A percentile compares a stretch with the other conserved stretches of the same genome.
phyloP scores from a whole-genome alignment of 2,888 invertebrate genomes.

The Philonicus albiceps region DNA sequence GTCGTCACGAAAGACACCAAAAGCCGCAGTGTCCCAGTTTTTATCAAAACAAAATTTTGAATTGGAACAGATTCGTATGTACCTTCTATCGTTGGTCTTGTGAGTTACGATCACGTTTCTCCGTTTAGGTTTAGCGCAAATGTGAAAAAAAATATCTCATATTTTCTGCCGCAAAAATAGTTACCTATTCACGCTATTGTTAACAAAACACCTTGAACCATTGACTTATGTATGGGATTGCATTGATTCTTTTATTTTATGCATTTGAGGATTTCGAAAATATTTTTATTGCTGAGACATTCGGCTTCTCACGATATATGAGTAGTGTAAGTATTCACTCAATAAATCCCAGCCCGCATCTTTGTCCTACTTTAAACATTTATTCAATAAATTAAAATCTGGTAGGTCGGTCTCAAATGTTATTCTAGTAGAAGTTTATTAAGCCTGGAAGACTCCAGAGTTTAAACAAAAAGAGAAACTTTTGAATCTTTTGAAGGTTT shows the following conservation, averaged over 20 bases:
- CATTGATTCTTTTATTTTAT: background rate
- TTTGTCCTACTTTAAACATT: too few species aligned
- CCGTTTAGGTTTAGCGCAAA: background rate
- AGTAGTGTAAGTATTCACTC: background rate
- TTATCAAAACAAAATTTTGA: background rate
- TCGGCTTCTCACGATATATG: background rate
- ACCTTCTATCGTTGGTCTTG: background rate
- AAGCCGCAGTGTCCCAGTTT: background rate
- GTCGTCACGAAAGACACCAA: background rate
- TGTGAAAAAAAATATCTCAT: background rate
- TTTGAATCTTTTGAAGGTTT: too few species aligned
- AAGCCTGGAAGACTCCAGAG: too few species aligned
- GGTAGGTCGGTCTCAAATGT: too few species aligned
- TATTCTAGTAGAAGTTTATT: too few species aligned
- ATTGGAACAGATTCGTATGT: background rate
- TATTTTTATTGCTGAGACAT: background rate
- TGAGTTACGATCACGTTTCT: background rate
- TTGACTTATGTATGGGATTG: background rate
- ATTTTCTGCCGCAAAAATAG: background rate
- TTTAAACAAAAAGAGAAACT: too few species aligned
- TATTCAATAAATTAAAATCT: too few species aligned
- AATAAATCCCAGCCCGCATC: too few species aligned
- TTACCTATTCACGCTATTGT: background rate
- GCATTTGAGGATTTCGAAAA: background rate
- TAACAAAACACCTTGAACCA: background rate